phyloP scores from a whole-genome alignment of 2,888 invertebrate genomes.

The Hemaris fuciformis region DNA sequence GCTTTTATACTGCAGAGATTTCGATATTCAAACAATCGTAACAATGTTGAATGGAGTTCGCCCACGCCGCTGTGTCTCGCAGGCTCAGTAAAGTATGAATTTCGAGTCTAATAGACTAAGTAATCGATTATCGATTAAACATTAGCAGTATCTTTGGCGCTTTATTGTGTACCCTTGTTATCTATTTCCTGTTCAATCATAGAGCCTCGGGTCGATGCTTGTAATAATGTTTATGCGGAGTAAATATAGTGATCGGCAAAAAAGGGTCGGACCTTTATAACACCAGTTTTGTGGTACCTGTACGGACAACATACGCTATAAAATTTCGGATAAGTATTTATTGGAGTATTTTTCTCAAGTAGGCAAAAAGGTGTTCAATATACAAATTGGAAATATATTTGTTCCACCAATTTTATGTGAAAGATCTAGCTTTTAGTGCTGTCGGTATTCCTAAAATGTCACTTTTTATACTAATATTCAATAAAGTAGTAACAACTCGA shows the following conservation, averaged over 20 bases:
- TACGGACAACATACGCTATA: not conserved
- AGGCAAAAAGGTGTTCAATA: not conserved
- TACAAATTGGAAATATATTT: constrained; percentile 1
- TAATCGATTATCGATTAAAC: not conserved
- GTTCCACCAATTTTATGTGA: not conserved
- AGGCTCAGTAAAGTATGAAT: not conserved
- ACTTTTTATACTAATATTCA: too few species aligned
- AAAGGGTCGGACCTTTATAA: constrained; percentile 1
- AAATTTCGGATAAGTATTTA: not conserved
- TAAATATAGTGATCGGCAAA: constrained; percentile 4
- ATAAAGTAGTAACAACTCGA: too few species aligned
- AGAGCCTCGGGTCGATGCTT: not conserved
- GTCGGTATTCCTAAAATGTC: not conserved
- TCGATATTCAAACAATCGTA: not conserved
- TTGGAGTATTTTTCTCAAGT: not conserved
- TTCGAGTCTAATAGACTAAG: not conserved
- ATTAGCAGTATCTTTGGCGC: not conserved
- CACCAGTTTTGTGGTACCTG: not conserved
- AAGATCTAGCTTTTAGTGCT: not conserved
- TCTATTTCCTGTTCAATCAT: not conserved
- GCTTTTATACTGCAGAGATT: not conserved
- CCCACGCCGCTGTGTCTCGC: not conserved
- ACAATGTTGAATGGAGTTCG: not conserved
- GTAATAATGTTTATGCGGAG: not conserved
- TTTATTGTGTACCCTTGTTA: not conserved